A percentile compares a stretch with the other conserved stretches of the same genome.
These are phyloP conservation scores for Oncorhynchus clarkii DNA, from an alignment of 2,113 vertebrate species.

Conservation along the genomic window DNA sequence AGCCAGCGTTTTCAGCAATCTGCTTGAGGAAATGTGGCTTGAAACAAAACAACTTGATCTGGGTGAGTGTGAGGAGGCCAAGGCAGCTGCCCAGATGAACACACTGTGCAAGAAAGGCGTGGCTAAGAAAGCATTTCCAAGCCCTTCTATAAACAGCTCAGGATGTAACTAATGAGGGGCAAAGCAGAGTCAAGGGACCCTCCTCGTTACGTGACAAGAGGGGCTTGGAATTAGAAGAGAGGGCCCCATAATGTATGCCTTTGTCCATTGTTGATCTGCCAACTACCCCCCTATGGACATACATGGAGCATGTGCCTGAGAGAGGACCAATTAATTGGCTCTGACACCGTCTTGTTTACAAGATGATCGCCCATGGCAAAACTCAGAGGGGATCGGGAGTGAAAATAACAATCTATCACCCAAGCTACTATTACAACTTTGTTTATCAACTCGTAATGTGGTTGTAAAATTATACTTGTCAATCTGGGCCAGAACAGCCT, in stretches of 20 bases:
- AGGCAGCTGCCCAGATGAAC: conserved; percentile 25
- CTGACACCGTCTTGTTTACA: too few species aligned
- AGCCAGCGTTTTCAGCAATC: not conserved
- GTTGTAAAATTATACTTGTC: too few species aligned
- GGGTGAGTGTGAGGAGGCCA: not conserved
- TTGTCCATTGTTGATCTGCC: conserved; percentile 11
- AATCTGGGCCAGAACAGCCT: too few species aligned
- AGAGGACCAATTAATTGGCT: too few species aligned
- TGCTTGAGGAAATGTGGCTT: not conserved
- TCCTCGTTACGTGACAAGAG: not conserved
- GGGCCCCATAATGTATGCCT: conserved; percentile 11
- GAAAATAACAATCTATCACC: too few species aligned
- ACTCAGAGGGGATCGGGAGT: too few species aligned
- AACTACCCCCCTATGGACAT: not conserved
- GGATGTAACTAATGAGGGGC: conserved; percentile 19
- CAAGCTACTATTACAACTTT: too few species aligned
- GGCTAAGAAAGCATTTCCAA: conserved; percentile 40
- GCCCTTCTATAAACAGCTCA: conserved; percentile 31
- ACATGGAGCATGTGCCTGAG: not conserved
- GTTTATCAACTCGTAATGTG: too few species aligned
- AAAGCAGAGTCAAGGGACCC: conserved; percentile 6
- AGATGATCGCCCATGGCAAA: too few species aligned
- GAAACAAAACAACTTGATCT: conserved; percentile 22
- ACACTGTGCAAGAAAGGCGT: conserved; percentile 27
- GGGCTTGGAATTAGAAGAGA: not conserved